Conservation (phyloP, 2,113 vertebrate genomes). For the Silurus asotus region DNA sequence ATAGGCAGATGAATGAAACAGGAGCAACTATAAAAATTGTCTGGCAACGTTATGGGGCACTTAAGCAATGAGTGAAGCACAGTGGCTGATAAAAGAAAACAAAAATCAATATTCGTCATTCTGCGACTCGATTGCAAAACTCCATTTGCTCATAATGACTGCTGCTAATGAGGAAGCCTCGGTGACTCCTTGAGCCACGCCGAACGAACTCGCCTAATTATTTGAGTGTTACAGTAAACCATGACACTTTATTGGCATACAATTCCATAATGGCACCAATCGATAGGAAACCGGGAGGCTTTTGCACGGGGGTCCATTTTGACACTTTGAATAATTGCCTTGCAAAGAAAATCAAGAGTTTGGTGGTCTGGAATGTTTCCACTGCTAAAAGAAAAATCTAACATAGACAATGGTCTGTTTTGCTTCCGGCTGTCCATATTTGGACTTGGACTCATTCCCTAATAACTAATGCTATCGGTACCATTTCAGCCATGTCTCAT, state of each 20-base stretch:
- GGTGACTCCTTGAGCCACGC: slow-evolving; percentile 49
- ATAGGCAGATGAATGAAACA: background rate
- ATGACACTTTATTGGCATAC: slow-evolving; percentile 72
- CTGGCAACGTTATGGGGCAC: slow-evolving; percentile 62
- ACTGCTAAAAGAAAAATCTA: slow-evolving; percentile 21
- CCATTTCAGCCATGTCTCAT: background rate
- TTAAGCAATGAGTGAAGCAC: slow-evolving; percentile 64
- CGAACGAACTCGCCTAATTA: slow-evolving; percentile 67
- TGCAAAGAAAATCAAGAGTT: slow-evolving; percentile 20
- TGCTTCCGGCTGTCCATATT: background rate
- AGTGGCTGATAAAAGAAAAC: slow-evolving; percentile 64
- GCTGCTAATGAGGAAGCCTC: slow-evolving; percentile 72
- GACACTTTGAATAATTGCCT: slow-evolving; percentile 67
- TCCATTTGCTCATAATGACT: slow-evolving; percentile 75
- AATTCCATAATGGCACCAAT: slow-evolving; percentile 73
- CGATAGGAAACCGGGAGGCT: slow-evolving; percentile 66
- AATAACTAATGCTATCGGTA: background rate
- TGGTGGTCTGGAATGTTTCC: slow-evolving; percentile 41
- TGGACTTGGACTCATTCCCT: too few relatives aligned
- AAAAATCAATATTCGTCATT: slow-evolving; percentile 70
- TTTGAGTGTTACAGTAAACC: slow-evolving; percentile 75
- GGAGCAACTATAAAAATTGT: slow-evolving; percentile 52
- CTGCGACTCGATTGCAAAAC: slow-evolving; percentile 69
- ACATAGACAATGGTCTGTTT: background rate
- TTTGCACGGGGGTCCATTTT: slow-evolving; percentile 64